These are phyloP conservation scores for Sebastolobus alascanus DNA, from an alignment of 2,797 vertebrate genomes.

Conservation along the genomic window DNA sequence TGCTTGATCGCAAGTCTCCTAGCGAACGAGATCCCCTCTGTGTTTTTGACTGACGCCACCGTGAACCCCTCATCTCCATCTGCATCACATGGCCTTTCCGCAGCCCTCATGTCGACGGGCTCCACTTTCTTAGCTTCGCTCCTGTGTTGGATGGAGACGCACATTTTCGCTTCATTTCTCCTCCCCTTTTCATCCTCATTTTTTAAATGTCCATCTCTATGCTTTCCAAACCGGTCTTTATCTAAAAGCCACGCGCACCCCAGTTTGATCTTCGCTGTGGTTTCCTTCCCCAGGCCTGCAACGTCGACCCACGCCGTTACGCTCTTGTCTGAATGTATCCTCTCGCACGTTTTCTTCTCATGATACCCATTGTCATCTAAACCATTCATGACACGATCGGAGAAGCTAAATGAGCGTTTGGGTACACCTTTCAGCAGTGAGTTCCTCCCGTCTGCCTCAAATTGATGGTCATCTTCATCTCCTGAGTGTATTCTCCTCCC, in stretches of 20 bases:
- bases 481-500: conserved; percentile 60
- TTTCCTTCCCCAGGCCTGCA: conserved; percentile 41
- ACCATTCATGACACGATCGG: conserved; percentile 76
- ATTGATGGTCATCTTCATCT: conserved; percentile 59
- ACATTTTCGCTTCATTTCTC: conserved; percentile 40
- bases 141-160: conserved; percentile 22
- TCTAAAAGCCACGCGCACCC: conserved; percentile 41
- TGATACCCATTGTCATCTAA: conserved; percentile 13
- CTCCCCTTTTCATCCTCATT: conserved; percentile 34
- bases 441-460: conserved; percentile 42
- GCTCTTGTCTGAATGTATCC: conserved; percentile 62
- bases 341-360: conserved; percentile 56
- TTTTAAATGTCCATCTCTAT: conserved; percentile 39
- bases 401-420: conserved; percentile 84
- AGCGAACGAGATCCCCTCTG: conserved; percentile 78
- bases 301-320: conserved; percentile 13
- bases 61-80: conserved; percentile 76
- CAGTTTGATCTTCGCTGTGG: conserved; percentile 38
- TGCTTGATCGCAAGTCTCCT: conserved; percentile 75
- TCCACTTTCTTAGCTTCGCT: conserved; percentile 44
- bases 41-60: conserved; percentile 73
- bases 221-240: conserved; percentile 50
- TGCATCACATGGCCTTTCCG: conserved; percentile 39
- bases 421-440: conserved; percentile 61
- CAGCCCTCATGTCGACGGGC: conserved; percentile 33